These are phyloP conservation scores for Melanotaenia pygmaea DNA, from an alignment of 2,797 vertebrate species.

Conservation along the genomic window DNA sequence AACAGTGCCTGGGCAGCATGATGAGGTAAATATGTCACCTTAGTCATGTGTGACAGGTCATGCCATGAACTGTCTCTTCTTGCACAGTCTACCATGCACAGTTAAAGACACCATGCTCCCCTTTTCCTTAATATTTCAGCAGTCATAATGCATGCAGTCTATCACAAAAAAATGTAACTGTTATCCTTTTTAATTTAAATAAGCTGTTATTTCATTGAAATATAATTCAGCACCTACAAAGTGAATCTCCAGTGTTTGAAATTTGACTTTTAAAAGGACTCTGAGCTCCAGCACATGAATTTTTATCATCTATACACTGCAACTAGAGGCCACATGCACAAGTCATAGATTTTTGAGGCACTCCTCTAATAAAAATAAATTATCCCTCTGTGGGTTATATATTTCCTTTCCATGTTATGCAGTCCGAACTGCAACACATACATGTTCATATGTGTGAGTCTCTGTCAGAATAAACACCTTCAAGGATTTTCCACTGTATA, in stretches of 20 bases:
- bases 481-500: background rate
- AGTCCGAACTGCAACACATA: background rate
- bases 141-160: background rate
- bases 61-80: background rate
- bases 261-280: background rate
- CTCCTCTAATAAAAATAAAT: background rate
- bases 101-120: background rate
- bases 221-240: background rate
- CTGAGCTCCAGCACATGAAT: background rate
- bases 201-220: background rate
- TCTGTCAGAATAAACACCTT: background rate
- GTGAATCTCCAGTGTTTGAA: background rate
- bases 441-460: background rate
- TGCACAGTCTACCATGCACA: background rate
- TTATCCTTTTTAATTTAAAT: background rate
- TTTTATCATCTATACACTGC: background rate
- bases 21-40: slow-evolving; percentile 10
- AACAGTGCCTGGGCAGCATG: slow-evolving; percentile 1
- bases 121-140: background rate
- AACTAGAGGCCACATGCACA: background rate
- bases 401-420: background rate
- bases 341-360: background rate
- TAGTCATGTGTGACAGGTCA: background rate
- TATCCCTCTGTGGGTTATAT: background rate
- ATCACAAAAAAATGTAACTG: background rate